Base-by-base conservation (phyloP, 2,797 vertebrate species). In the Myotis planiceps region DNA sequence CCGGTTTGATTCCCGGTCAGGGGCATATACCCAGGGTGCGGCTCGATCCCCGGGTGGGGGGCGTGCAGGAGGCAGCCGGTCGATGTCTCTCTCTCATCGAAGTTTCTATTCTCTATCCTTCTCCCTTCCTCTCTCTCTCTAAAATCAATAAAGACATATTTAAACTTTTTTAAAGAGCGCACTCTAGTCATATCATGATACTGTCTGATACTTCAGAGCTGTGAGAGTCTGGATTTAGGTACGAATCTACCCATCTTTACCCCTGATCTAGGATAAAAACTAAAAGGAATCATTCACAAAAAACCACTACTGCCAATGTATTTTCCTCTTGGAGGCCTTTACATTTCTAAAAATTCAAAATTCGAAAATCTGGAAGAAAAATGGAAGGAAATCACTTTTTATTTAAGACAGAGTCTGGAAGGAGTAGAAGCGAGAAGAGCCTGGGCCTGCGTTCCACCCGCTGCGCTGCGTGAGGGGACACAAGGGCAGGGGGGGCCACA, bases 401-500 rank as follows among this genome's bases (percentile, higher is more conserved):
- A 21, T 58, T 88, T 0, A 23, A 72, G 65, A 37, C n/a, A 49
- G 39, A 39, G 49, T 32, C 71, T 79, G 25, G 18, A 76, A 74
- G 34, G 37, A 88, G 85, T 19, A 13, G 66, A 90, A 74, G 65
- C 9, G 2, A 16, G 16, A 45, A 27, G 21, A 53, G 7, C 49
- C 21, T 55, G 6, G 5, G 2, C 51, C 27, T 71, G 47, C 49
- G 32, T 25, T 9, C n/a, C 72, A 42, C 27, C 72, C 81, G 71
- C 34, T 51, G 69, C 29, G 60, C 21, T 60, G 86, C 74, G 21
- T 1, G 83, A 92, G 88, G 92, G 55, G 12, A 51, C 92, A 88
- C 13, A 79, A 75, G 90, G 88, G 65, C 92, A 90, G 66, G 86
- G 75, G 75, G n/a, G 66, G 23, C 80, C 39, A 95, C 86, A 97